These are phyloP conservation scores for Tachuris rubrigastra DNA, from an alignment of 2,113 vertebrate species.

Conservation along the genomic window DNA sequence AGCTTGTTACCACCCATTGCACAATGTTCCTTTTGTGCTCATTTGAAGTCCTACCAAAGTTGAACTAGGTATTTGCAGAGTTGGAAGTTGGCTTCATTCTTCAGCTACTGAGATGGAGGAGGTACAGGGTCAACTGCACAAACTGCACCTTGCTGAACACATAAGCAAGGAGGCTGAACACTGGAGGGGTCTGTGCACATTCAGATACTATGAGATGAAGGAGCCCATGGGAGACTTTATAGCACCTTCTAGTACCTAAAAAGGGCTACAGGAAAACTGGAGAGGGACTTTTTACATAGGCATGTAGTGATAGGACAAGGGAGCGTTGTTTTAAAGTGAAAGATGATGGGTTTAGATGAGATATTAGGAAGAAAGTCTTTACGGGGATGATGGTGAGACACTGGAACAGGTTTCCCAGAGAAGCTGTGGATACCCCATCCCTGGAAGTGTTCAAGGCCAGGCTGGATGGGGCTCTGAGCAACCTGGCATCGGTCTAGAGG, in stretches of 20 bases:
- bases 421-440: neutral
- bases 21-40: neutral
- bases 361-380: neutral
- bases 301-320: neutral
- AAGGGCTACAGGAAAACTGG: neutral
- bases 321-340: neutral
- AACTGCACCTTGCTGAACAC: neutral
- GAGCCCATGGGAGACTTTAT: no score
- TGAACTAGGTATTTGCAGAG: rapidly evolving
- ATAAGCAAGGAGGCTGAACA: neutral
- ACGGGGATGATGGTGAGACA: neutral
- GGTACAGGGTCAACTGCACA: no score
- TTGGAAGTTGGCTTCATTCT: neutral
- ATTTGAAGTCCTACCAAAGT: neutral
- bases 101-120: neutral
- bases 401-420: neutral
- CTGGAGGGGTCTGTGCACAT: neutral
- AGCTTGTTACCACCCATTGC: neutral
- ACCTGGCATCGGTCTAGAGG: neutral
- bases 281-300: neutral
- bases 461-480: neutral
- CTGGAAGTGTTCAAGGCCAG: neutral
- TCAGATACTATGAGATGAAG: neutral
- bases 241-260: neutral
- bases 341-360: neutral